Conservation (phyloP, 1,140 invertebrate species). For the Temnothorax curvispinosus region DNA sequence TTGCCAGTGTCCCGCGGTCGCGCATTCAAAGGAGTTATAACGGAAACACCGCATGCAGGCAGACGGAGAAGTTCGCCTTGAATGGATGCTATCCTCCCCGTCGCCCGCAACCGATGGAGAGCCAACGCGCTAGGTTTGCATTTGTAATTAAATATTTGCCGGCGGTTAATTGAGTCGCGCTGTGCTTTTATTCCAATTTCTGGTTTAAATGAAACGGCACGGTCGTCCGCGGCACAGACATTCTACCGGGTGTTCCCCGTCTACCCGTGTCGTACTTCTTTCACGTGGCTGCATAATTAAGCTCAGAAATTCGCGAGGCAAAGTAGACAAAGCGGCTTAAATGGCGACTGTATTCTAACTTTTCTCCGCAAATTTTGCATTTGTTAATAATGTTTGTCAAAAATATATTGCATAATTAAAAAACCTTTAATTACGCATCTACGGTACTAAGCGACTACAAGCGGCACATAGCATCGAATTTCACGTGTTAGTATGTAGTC, state of each 20-base stretch:
- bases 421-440: neutral
- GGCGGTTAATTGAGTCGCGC: constrained; percentile 74
- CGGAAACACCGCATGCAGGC: constrained; percentile 66
- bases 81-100: constrained; percentile 37
- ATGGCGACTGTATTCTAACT: neutral
- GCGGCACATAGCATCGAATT: neutral
- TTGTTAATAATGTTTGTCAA: neutral
- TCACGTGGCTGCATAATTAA: constrained; percentile 43
- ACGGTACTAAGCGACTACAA: neutral
- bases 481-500: neutral
- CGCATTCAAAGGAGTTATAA: constrained; percentile 63
- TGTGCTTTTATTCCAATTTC: constrained; percentile 76
- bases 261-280: constrained; percentile 7
- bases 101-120: constrained; percentile 63
- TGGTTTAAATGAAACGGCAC: constrained; percentile 69
- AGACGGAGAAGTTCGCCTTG: constrained; percentile 64
- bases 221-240: constrained; percentile 20
- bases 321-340: constrained; percentile 33
- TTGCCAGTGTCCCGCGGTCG: neutral
- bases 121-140: constrained; percentile 68
- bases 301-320: constrained; percentile 17
- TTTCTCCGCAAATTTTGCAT: constrained; percentile 4
- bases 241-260: constrained; percentile 46
- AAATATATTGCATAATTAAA: constrained; percentile 1
- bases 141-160: constrained; percentile 77